Conservation (phyloP, 37 sponge, comb jelly and placozoan genomes). For the Geodia barretti region DNA sequence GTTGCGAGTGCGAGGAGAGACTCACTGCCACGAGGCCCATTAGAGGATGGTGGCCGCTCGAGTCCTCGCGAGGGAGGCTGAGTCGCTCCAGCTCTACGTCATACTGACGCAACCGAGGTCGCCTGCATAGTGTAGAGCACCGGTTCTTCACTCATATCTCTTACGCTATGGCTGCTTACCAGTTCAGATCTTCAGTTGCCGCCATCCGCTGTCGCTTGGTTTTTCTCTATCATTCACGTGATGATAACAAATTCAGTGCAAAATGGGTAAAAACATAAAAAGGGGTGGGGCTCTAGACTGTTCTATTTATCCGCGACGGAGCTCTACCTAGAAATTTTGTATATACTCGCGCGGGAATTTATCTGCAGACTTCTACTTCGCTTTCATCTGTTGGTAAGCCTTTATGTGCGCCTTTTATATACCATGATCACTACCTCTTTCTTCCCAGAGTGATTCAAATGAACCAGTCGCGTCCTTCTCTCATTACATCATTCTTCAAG, state of each 20-base stretch:
- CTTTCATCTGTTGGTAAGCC: no score
- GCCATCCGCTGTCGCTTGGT: no score
- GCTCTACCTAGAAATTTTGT: not conserved
- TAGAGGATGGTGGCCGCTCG: constrained; percentile 45
- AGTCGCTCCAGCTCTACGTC: constrained; percentile 50
- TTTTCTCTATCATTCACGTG: no score
- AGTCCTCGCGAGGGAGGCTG: constrained; percentile 26
- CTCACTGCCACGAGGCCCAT: constrained; percentile 18
- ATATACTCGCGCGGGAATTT: not conserved
- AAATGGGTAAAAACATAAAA: not conserved
- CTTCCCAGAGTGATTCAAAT: no score
- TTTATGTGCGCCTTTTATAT: no score
- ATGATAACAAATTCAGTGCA: not conserved
- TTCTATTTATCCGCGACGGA: not conserved
- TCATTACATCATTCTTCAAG: not conserved
- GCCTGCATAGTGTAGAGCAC: constrained; percentile 48
- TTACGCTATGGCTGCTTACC: not conserved
- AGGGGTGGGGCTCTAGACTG: not conserved
- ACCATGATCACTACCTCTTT: no score
- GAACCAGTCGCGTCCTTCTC: not conserved
- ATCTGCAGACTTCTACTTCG: not conserved
- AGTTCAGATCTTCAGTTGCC: not conserved
- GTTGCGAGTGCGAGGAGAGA: not conserved
- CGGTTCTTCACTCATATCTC: no score
- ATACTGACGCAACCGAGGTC: constrained; percentile 50